Evolutionary conservation across 2,888 invertebrate species (phyloP), one percentile per base, ranked within the genome.

Genomic region (Watsonalla binaria): DNA sequence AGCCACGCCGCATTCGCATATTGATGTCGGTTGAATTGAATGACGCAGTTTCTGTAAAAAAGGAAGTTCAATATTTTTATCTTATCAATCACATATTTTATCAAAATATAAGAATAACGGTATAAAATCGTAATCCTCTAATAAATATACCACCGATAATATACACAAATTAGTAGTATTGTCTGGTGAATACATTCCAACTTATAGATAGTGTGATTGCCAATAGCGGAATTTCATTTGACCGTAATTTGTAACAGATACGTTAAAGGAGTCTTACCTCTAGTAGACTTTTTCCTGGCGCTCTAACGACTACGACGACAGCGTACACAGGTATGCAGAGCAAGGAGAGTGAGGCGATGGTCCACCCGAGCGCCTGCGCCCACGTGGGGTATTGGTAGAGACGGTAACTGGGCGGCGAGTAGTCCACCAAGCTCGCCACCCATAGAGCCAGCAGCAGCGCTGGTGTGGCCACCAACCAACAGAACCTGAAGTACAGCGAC

Each of bases 361-460:
- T 90, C 98, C 98, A 98, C 47, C 98, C 98, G 52, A 98, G 87
- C 13, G 92, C 94, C 68, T 96, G 95, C 33, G 96, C 96, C 97
- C 97, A 97, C 55, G 90, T 86, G 0, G 98, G 97, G 80, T 96
- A 98, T 54, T 92, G 91, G 56, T 95, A 96, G 70, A 96, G 96
- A 64, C 95, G 94, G 80, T 97, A 96, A 37, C 94, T 95, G 8
- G 97, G 96, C 48, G 96, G 95, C 68, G 95, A 94, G 81, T 97
- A 97, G 84, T 97, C 97, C 54, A 97, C 95, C 74, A 97, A 91
- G 70, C 96, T 96, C 70, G 97, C 96, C 54, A 97, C 94, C 97
- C 97, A 97, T 52, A 98, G 93, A 14, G 95, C 94, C 92, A 97
- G 86, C 54, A 98, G 93, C 56, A 97, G 87, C 47, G 95, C 90